These are phyloP conservation scores for Lasioglossum pauxillum DNA, from an alignment of 2,888 invertebrate species.

Conservation along the genomic window DNA sequence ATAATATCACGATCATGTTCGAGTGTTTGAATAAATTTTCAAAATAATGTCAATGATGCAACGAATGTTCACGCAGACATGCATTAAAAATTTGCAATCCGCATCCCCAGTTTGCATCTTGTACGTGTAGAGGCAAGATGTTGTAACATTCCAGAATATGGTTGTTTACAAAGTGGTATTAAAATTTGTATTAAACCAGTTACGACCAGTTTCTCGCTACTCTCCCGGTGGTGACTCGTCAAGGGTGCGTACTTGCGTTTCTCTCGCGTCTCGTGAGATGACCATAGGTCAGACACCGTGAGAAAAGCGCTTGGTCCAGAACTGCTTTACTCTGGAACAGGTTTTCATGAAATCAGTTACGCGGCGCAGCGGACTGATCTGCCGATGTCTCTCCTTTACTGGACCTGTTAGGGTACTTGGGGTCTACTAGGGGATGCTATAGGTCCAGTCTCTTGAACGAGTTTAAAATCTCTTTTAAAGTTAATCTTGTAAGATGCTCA, in stretches of 20 bases:
- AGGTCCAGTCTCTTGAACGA: not conserved
- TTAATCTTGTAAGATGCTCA: not conserved
- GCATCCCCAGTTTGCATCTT: not conserved
- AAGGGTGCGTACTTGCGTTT: conserved; percentile 45
- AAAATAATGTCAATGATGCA: not conserved
- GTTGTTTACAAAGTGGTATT: not conserved
- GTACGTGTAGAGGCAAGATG: not conserved
- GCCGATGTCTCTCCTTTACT: conserved; percentile 30
- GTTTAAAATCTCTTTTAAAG: not conserved
- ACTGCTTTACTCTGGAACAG: conserved; percentile 66
- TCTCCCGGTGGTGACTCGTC: conserved; percentile 47
- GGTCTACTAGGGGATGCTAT: not conserved
- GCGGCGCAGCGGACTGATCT: conserved; percentile 32
- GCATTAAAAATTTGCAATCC: not conserved
- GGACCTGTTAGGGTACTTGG: conserved; percentile 16
- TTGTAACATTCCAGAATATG: not conserved
- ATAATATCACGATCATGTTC: not conserved
- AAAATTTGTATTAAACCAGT: conserved; percentile 39
- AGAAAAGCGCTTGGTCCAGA: conserved; percentile 79
- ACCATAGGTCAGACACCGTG: conserved; percentile 80
- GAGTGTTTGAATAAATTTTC: not conserved
- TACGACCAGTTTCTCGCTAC: conserved; percentile 65
- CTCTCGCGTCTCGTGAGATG: conserved; percentile 75
- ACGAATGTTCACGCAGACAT: not conserved
- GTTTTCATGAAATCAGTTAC: conserved; percentile 69